Conservation (phyloP, 2,113 vertebrate species). For the Paramisgurnus dabryanus region DNA sequence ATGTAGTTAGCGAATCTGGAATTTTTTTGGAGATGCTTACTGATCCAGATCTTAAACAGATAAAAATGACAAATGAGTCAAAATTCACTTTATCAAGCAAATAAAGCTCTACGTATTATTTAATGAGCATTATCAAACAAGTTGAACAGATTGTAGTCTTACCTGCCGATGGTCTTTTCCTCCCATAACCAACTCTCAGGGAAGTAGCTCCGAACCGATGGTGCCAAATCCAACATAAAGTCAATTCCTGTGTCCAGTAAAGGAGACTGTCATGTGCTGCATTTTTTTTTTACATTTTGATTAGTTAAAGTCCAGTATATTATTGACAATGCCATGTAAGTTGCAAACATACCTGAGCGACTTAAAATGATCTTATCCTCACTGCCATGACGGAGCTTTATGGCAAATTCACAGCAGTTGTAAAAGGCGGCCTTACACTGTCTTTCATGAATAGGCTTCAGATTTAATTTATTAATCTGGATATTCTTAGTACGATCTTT, state of each 20-base stretch:
- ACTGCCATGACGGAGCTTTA: conserved; percentile 5
- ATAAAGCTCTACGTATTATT: too few relatives aligned
- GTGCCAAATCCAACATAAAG: conserved; percentile 64
- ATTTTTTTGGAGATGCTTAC: conserved; percentile 65
- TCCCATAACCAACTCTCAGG: conserved; percentile 98
- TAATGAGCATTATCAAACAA: not conserved
- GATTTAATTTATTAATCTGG: too few relatives aligned
- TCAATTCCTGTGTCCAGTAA: conserved; percentile 69
- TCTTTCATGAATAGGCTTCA: rapidly evolving
- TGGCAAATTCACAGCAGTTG: conserved; percentile 74
- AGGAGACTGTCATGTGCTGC: too few relatives aligned
- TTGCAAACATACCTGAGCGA: conserved; percentile 76
- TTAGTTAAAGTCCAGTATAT: not conserved
- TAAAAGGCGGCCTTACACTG: conserved; percentile 65
- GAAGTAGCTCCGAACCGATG: conserved; percentile 86
- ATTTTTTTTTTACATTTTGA: too few relatives aligned
- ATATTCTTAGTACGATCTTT: conserved; percentile 42
- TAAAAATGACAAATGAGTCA: not conserved
- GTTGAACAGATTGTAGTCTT: conserved; percentile 21
- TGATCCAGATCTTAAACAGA: conserved; percentile 61
- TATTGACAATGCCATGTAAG: not conserved
- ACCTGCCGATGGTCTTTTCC: conserved; percentile 76
- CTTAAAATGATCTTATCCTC: conserved; percentile 61
- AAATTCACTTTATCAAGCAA: too few relatives aligned
- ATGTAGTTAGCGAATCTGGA: conserved; percentile 92